These are phyloP conservation scores for Cyprinodon brontotheroides DNA, from an alignment of 2,113 vertebrate genomes.

Conservation along the genomic window DNA sequence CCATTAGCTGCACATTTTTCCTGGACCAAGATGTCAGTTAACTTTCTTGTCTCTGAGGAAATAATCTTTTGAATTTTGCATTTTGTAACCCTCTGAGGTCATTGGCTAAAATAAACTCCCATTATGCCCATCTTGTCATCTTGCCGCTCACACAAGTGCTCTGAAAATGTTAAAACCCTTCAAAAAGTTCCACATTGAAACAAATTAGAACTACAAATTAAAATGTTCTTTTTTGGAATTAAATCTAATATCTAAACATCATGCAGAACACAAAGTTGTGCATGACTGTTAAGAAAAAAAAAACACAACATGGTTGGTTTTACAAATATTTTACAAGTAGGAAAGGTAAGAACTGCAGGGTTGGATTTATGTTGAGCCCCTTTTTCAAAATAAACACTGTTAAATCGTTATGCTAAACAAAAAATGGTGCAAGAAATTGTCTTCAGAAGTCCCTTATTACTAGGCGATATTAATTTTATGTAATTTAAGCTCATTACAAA, in stretches of 20 bases:
- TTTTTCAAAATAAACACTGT: not conserved
- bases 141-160: not conserved
- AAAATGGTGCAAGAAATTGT: not conserved
- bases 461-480: not conserved
- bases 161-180: not conserved
- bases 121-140: not conserved
- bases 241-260: not conserved
- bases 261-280: not conserved
- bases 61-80: slow-evolving; percentile 10
- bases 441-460: not conserved
- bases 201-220: not conserved
- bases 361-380: not conserved
- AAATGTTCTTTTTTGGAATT: not conserved
- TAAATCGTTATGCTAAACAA: not conserved
- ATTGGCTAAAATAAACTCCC: not conserved
- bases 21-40: slow-evolving; percentile 9
- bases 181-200: not conserved
- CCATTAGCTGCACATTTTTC: not conserved
- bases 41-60: slow-evolving; percentile 3
- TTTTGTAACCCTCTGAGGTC: not conserved
- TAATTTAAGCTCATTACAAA: not conserved
- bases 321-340: not conserved
- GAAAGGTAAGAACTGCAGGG: not conserved
- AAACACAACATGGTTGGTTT: not conserved
- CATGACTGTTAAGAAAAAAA: not conserved